Conservation (phyloP, 2,888 invertebrate species). For the Cacoxenus indagator region DNA sequence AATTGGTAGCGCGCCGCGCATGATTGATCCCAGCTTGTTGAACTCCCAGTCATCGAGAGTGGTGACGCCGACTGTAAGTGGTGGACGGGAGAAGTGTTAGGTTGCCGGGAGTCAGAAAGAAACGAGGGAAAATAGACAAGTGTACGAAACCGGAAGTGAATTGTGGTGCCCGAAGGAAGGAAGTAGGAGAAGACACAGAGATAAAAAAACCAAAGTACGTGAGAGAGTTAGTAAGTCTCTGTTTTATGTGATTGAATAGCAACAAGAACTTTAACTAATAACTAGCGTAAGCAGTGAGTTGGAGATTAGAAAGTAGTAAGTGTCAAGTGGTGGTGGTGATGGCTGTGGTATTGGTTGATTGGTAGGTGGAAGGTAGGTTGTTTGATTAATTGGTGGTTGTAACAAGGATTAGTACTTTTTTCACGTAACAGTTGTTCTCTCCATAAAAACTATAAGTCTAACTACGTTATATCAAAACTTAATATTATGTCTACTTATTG, state of each 20-base stretch:
- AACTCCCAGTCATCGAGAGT: conserved; percentile 57
- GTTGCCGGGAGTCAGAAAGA: background rate
- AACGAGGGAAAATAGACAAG: background rate
- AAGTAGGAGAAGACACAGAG: background rate
- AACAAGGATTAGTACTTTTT: conserved; percentile 4
- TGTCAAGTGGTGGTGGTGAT: background rate
- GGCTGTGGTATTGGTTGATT: background rate
- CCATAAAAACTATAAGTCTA: background rate
- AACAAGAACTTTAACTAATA: background rate
- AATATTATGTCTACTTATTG: background rate
- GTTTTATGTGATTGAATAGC: background rate
- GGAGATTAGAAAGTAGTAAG: background rate
- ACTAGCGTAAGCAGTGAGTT: background rate
- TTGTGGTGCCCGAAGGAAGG: background rate
- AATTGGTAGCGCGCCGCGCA: conserved; percentile 50
- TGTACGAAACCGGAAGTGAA: background rate
- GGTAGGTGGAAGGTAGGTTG: background rate
- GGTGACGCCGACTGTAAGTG: conserved; percentile 43
- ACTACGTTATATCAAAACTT: background rate
- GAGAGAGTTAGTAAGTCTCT: background rate
- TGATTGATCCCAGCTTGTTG: conserved; percentile 54
- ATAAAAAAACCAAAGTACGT: background rate
- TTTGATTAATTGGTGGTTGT: background rate
- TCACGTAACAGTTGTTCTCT: background rate
- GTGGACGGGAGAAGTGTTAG: conserved; percentile 21